phyloP scores from a whole-genome alignment of 1,140 invertebrate species.

The Leptinotarsa undecemlineata region DNA sequence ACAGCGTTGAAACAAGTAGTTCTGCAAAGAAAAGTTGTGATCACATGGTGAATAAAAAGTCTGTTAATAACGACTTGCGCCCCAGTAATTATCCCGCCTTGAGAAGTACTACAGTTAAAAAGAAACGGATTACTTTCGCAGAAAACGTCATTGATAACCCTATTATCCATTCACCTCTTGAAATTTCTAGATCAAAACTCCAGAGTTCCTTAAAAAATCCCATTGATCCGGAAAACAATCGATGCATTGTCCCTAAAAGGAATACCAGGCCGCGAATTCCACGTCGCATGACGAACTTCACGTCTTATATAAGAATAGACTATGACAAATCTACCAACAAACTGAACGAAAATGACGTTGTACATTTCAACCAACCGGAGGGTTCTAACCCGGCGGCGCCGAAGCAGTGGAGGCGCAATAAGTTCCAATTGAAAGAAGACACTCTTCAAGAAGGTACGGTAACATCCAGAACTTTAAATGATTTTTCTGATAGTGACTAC shows the following conservation, averaged over 20 bases:
- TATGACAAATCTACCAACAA: constrained; percentile 26
- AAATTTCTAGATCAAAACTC: neutral
- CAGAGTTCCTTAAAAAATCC: constrained; percentile 29
- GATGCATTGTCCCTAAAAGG: neutral
- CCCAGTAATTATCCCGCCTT: neutral
- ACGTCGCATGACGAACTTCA: neutral
- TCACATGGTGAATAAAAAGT: neutral
- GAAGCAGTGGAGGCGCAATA: constrained; percentile 2
- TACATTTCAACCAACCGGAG: too few relatives aligned
- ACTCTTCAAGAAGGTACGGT: constrained; percentile 9
- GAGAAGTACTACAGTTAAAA: neutral
- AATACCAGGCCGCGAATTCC: constrained; percentile 9
- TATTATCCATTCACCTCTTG: constrained; percentile 9
- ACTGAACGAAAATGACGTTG: too few relatives aligned
- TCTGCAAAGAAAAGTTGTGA: too few relatives aligned
- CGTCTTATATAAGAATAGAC: constrained; percentile 16
- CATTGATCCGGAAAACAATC: neutral
- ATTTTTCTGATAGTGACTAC: constrained; percentile 12
- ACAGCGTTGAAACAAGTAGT: neutral
- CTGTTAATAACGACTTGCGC: neutral
- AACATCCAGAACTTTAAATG: neutral
- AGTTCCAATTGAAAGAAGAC: neutral
- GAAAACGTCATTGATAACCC: neutral
- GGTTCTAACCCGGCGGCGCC: neutral
- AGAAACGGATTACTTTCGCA: constrained; percentile 3